A percentile compares a stretch with the other conserved stretches of the same genome.
phyloP scores from a whole-genome alignment of 1,140 invertebrate species.

The Bombus breviceps region DNA sequence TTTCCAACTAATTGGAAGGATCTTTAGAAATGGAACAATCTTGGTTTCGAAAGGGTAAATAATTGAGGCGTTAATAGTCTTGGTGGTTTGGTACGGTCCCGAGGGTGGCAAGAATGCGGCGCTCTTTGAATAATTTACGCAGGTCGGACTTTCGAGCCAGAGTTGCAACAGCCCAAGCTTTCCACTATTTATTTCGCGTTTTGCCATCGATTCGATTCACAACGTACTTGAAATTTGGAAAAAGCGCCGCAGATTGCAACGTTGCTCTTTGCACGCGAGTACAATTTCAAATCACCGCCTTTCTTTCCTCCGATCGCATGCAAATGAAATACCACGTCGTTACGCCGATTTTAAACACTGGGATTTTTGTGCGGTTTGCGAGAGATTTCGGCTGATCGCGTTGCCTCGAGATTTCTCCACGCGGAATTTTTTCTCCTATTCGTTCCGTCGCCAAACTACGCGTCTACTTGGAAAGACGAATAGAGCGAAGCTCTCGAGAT shows the following conservation, averaged over 20 bases:
- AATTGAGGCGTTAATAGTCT: slow-evolving; percentile 49
- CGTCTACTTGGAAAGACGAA: not conserved
- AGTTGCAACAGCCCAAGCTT: not conserved
- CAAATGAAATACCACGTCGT: not conserved
- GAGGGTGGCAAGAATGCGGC: slow-evolving; percentile 4
- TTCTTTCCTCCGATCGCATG: not conserved
- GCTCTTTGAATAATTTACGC: slow-evolving; percentile 47
- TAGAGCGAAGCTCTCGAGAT: not conserved
- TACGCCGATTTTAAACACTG: not conserved
- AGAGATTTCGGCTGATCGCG: too few species aligned
- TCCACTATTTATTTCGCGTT: not conserved
- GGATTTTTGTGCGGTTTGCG: not conserved
- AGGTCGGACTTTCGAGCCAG: not conserved
- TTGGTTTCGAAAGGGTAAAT: slow-evolving; percentile 39
- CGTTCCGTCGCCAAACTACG: too few species aligned
- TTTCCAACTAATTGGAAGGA: slow-evolving; percentile 36
- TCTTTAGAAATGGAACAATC: slow-evolving; percentile 40
- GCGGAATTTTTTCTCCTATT: not conserved
- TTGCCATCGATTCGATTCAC: not conserved
- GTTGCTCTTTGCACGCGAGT: not conserved
- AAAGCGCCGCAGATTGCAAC: not conserved
- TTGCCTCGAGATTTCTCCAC: too few species aligned
- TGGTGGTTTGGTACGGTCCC: slow-evolving; percentile 12
- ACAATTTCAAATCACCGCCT: not conserved
- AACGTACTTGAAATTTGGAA: not conserved